Evolutionary conservation across 2,888 invertebrate species (phyloP).

Genomic region (Macrosiphum euphorbiae): DNA sequence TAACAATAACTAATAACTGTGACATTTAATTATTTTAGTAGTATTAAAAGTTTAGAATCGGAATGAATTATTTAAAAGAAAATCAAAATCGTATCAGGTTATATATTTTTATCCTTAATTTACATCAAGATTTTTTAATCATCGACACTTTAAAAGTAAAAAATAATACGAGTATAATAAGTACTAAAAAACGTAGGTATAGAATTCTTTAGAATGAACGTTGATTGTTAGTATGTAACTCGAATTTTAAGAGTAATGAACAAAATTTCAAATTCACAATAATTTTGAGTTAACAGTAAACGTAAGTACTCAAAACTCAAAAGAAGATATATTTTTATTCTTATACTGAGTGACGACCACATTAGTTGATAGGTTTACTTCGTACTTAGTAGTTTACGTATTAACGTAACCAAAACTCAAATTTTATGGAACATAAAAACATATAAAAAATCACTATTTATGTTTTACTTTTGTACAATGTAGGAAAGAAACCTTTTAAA

Average conservation of each 20-base stretch:
- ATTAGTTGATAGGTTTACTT: background rate
- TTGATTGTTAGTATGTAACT: background rate
- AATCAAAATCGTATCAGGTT: background rate
- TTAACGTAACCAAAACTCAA: background rate
- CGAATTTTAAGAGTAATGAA: background rate
- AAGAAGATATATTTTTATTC: background rate
- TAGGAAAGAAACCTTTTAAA: background rate
- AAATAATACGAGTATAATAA: background rate
- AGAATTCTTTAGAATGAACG: background rate
- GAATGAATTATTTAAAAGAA: background rate
- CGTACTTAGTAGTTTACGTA: background rate
- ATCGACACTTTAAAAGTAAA: background rate
- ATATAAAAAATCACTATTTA: background rate
- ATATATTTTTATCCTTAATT: background rate
- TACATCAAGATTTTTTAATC: background rate
- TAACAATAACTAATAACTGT: constrained; percentile 38
- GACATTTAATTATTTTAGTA: constrained; percentile 37
- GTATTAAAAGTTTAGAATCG: background rate
- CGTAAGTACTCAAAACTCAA: background rate
- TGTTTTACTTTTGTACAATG: background rate
- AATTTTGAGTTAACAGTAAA: background rate
- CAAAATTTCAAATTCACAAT: background rate
- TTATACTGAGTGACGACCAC: background rate
- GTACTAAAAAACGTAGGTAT: background rate
- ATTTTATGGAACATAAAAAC: background rate